Evolutionary conservation across 2,797 vertebrate genomes (phyloP).

Genomic region (Premnoplex brunnescens): DNA sequence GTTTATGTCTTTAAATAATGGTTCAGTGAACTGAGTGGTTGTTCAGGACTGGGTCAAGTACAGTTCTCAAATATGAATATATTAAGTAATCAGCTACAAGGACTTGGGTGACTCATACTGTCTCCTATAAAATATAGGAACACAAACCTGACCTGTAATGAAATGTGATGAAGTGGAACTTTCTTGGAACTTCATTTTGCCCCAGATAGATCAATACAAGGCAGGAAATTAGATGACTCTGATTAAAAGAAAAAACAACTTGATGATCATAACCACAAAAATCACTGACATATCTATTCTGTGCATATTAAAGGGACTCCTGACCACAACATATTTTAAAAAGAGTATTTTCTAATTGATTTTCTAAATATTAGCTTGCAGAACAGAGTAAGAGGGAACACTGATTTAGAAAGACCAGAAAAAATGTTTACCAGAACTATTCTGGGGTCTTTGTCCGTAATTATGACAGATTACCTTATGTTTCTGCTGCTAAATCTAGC

Average conservation of each 20-base stretch:
- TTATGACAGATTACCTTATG: not conserved
- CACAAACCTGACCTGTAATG: not conserved
- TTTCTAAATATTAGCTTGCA: not conserved
- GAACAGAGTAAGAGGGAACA: not conserved
- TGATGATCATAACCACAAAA: not conserved
- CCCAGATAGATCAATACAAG: not conserved
- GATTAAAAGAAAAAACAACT: not conserved
- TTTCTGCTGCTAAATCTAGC: not conserved
- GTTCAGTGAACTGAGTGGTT: not conserved
- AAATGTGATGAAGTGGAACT: slow-evolving; percentile 2
- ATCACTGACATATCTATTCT: not conserved
- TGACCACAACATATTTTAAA: not conserved
- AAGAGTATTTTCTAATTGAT: not conserved
- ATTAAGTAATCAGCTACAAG: slow-evolving; percentile 28
- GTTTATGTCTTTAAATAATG: not conserved
- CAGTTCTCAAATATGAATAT: not conserved
- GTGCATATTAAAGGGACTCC: not conserved
- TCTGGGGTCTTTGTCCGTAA: not conserved
- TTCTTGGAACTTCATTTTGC: not conserved
- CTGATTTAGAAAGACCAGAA: not conserved
- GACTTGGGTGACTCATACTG: slow-evolving; percentile 14
- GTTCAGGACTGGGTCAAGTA: not conserved
- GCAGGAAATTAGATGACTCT: slow-evolving; percentile 7
- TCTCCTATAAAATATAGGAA: slow-evolving; percentile 24
- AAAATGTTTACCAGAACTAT: not conserved